Evolutionary conservation across 2,888 invertebrate species (phyloP).

Genomic region (Tyria jacobaeae): DNA sequence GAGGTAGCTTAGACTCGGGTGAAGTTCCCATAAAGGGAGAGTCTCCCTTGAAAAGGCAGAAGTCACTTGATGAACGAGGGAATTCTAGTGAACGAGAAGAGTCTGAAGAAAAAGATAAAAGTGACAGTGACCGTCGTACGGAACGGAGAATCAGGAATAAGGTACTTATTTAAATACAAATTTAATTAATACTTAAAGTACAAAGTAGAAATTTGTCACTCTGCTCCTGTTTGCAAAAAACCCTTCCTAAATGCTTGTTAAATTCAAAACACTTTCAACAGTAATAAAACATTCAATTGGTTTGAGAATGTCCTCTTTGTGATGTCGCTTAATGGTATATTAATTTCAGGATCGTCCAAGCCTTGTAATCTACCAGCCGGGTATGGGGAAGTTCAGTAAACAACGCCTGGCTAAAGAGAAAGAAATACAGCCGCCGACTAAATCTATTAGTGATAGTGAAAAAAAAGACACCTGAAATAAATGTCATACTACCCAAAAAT

Average conservation of each 20-base stretch:
- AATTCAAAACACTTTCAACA: too few relatives aligned
- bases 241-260: too few relatives aligned
- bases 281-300: too few relatives aligned
- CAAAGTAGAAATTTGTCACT: background rate
- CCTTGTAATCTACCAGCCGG: conserved; percentile 95
- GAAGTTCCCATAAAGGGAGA: conserved; percentile 70
- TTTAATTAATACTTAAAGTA: background rate
- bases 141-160: conserved; percentile 89
- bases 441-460: conserved; percentile 78
- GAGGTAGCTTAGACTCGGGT: conserved; percentile 77
- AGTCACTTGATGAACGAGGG: conserved; percentile 86
- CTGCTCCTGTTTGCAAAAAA: too few relatives aligned
- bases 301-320: too few relatives aligned
- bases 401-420: conserved; percentile 86
- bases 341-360: conserved; percentile 94
- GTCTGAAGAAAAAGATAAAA: conserved; percentile 82
- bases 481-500: conserved; percentile 66
- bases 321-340: conserved; percentile 12
- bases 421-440: conserved; percentile 63
- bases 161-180: too few relatives aligned
- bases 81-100: conserved; percentile 85
- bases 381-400: conserved; percentile 93
- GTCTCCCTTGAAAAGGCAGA: conserved; percentile 80
- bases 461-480: conserved; percentile 83
- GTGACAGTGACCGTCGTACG: conserved; percentile 85